A percentile compares a stretch with the other conserved stretches of the same genome.
phyloP scores from a whole-genome alignment of 1,140 invertebrate genomes.

The Druon quercuslanigerum region DNA sequence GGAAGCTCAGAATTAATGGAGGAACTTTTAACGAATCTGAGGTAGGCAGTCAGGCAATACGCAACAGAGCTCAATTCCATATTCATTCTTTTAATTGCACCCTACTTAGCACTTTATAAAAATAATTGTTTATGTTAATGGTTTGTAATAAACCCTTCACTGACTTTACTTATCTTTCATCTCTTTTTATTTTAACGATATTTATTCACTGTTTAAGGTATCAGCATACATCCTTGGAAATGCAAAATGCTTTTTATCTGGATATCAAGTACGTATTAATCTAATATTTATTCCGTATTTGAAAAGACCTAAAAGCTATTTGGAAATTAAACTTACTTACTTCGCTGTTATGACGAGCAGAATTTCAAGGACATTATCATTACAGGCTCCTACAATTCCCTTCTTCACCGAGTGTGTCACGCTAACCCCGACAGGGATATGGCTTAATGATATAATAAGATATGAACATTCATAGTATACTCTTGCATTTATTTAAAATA shows the following conservation, averaged over 20 bases:
- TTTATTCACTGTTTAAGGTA: constrained; percentile 10
- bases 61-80: constrained; percentile 5
- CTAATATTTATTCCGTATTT: not conserved
- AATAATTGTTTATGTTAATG: constrained; percentile 28
- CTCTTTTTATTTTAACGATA: not conserved
- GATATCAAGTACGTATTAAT: not conserved
- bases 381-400: too few relatives aligned
- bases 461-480: too few relatives aligned
- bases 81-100: constrained; percentile 31
- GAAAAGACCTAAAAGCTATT: not conserved
- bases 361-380: too few relatives aligned
- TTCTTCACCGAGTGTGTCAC: too few relatives aligned
- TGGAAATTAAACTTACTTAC: too few relatives aligned
- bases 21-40: constrained; percentile 31
- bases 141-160: constrained; percentile 11
- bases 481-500: too few relatives aligned
- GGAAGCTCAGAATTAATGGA: constrained; percentile 40
- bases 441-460: too few relatives aligned
- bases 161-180: constrained; percentile 6
- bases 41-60: constrained; percentile 4
- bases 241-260: constrained; percentile 7
- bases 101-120: constrained; percentile 28
- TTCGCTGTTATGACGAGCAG: too few relatives aligned
- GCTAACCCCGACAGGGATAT: too few relatives aligned
- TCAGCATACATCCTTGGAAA: not conserved